Evolutionary conservation across 2,113 vertebrate species (phyloP).

Genomic region (Notothenia rossii): DNA sequence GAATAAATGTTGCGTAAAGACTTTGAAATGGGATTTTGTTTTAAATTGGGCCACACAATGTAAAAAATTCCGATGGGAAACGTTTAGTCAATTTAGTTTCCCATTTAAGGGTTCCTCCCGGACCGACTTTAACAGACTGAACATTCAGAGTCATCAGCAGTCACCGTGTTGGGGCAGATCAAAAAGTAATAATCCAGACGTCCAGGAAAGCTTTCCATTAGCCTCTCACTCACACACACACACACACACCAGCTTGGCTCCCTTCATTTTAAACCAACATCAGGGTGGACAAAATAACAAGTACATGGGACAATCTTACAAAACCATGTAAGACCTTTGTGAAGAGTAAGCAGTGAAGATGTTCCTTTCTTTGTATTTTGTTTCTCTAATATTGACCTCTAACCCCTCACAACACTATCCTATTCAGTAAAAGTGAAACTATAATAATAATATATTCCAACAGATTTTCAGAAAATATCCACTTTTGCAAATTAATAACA

Average conservation of each 20-base stretch:
- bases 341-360: not conserved
- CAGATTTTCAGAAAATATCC: not conserved
- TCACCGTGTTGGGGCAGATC: constrained; percentile 23
- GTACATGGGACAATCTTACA: not conserved
- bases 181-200: constrained; percentile 50
- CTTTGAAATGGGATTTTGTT: constrained; percentile 52
- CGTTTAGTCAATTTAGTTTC: constrained; percentile 39
- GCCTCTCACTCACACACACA: not conserved
- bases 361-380: not conserved
- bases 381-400: not conserved
- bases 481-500: not conserved
- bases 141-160: constrained; percentile 31
- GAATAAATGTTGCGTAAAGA: constrained; percentile 56
- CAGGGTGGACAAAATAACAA: constrained; percentile 26
- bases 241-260: not conserved
- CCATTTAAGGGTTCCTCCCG: constrained; percentile 21
- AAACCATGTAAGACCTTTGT: not conserved
- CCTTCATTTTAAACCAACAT: no score
- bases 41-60: constrained; percentile 61
- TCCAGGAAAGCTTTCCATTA: constrained; percentile 48
- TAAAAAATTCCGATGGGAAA: constrained; percentile 38
- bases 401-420: not conserved
- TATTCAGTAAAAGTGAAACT: not conserved
- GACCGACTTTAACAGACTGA: constrained; percentile 42
- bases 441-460: not conserved